Percentiles rank a stretch among this genome's conserved stretches.
These are phyloP conservation scores for Drosophila oshimai DNA, from an alignment of 1,140 invertebrate genomes.

Conservation along the genomic window DNA sequence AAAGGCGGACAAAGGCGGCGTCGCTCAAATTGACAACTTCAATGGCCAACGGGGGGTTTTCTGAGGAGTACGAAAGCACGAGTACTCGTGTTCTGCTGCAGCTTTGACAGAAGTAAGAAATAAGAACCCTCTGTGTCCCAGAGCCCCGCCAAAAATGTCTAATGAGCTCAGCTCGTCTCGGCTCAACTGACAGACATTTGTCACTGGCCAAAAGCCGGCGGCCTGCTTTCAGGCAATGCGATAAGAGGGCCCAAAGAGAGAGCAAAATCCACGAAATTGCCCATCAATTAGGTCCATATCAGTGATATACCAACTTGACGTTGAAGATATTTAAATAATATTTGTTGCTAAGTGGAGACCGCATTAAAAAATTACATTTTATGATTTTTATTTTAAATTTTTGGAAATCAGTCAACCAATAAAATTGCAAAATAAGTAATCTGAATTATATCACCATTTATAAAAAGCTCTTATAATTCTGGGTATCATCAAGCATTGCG, in stretches of 20 bases:
- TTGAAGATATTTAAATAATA: too few relatives aligned
- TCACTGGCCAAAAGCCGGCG: constrained; percentile 49
- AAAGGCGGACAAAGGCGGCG: constrained; percentile 45
- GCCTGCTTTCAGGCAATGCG: constrained; percentile 35
- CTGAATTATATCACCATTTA: too few relatives aligned
- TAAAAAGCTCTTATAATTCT: too few relatives aligned
- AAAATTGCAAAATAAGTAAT: too few relatives aligned
- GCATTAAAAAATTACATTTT: too few relatives aligned
- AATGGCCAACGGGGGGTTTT: constrained; percentile 30
- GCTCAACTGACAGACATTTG: constrained; percentile 66
- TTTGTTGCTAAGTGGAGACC: too few relatives aligned
- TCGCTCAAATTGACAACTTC: constrained; percentile 56
- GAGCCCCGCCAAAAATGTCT: constrained; percentile 44
- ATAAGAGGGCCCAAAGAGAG: constrained; percentile 26
- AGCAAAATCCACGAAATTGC: constrained; percentile 9
- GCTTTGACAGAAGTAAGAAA: constrained; percentile 38
- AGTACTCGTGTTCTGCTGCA: background rate
- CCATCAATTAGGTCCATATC: constrained; percentile 1
- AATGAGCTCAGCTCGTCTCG: constrained; percentile 58
- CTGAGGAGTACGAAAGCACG: background rate
- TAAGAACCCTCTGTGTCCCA: constrained; percentile 12
- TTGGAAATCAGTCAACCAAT: too few relatives aligned
- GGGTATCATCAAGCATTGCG: too few relatives aligned
- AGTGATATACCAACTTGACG: too few relatives aligned
- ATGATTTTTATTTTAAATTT: too few relatives aligned